These are phyloP conservation scores for Atopsyche davidsoni DNA, from an alignment of 1,140 invertebrate genomes.

Conservation along the genomic window DNA sequence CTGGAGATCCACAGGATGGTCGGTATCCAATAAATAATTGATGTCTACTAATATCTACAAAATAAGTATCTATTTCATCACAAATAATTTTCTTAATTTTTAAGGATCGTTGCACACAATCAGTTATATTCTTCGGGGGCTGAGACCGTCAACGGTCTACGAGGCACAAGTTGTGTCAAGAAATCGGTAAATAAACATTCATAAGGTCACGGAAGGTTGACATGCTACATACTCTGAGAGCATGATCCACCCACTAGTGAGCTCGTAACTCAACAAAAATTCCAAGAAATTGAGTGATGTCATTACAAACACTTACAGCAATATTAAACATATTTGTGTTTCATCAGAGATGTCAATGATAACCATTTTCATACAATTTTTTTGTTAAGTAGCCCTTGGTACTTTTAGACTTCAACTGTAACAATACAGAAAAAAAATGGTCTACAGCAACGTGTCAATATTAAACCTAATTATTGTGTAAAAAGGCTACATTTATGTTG, in stretches of 20 bases:
- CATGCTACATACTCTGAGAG: too few relatives aligned
- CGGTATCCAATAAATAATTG: background rate
- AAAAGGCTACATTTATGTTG: background rate
- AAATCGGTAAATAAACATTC: slow-evolving; percentile 47
- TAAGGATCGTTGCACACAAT: slow-evolving; percentile 60
- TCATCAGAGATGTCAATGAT: background rate
- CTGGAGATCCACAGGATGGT: slow-evolving; percentile 54
- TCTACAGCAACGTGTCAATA: background rate
- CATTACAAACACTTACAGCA: background rate
- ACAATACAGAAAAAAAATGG: too few relatives aligned
- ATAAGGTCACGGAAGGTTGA: too few relatives aligned
- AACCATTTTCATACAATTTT: background rate
- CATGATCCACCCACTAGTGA: too few relatives aligned
- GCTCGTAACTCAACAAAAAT: too few relatives aligned
- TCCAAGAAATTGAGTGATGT: background rate
- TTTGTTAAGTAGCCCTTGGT: too few relatives aligned
- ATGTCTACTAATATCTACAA: background rate
- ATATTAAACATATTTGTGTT: background rate
- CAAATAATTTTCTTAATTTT: slow-evolving; percentile 12
- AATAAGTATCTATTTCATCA: background rate
- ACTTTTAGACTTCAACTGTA: too few relatives aligned
- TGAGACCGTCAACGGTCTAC: slow-evolving; percentile 60
- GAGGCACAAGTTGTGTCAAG: slow-evolving; percentile 63
- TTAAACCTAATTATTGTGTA: background rate
- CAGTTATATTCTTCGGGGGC: slow-evolving; percentile 58